phyloP scores from a whole-genome alignment of 2,797 vertebrate genomes.

The Mico argentatus region DNA sequence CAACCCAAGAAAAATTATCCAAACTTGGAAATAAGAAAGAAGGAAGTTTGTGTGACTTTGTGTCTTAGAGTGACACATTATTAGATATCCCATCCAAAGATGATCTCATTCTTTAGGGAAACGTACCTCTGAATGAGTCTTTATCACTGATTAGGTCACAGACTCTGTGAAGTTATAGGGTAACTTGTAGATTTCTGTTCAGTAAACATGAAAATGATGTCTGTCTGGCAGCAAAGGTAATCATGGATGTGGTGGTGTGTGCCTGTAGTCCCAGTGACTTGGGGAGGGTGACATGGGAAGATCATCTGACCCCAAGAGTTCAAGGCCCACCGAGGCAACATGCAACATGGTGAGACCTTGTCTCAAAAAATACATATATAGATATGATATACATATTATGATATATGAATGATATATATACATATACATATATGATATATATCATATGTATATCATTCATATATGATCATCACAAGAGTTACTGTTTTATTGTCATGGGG shows the following conservation, averaged over 20 bases:
- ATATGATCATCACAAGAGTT: not conserved
- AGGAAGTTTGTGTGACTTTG: not conserved
- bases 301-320: not conserved
- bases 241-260: not conserved
- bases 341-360: not conserved
- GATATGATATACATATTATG: not conserved
- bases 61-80: not conserved
- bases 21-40: constrained; percentile 34
- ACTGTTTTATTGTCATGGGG: not conserved
- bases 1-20: not conserved
- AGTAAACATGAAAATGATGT: not conserved
- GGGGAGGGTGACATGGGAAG: not conserved
- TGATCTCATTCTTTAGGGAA: not conserved
- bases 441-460: not conserved
- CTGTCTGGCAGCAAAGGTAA: not conserved
- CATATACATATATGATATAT: too few species aligned
- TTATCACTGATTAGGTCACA: not conserved
- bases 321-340: not conserved
- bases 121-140: not conserved
- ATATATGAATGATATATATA: not conserved
- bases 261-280: not conserved
- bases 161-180: not conserved
- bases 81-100: not conserved
- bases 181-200: not conserved
- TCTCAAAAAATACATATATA: not conserved